phyloP scores from a whole-genome alignment of 2,797 vertebrate species.

The Melanotaenia pygmaea region DNA sequence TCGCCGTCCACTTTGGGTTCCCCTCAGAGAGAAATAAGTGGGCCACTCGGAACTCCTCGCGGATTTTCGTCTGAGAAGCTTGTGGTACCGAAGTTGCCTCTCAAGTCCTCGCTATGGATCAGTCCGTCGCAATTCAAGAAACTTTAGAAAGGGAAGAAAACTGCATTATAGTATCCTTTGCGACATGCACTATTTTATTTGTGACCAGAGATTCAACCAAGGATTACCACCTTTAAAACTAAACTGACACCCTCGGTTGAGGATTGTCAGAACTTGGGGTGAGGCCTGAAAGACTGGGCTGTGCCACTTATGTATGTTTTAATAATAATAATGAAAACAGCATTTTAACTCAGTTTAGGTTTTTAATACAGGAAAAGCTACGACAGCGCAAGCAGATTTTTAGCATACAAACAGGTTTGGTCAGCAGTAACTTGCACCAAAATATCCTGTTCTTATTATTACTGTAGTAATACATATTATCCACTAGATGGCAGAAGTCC shows the following conservation, averaged over 20 bases:
- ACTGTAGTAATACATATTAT: slow-evolving; percentile 25
- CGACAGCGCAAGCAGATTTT: neutral
- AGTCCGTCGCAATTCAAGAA: slow-evolving; percentile 92
- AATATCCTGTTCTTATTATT: slow-evolving; percentile 3
- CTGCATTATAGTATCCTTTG: slow-evolving; percentile 91
- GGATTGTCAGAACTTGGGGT: neutral
- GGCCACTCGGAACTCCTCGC: neutral
- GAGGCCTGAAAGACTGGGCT: slow-evolving; percentile 19
- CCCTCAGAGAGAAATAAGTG: slow-evolving; percentile 16
- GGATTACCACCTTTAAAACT: neutral
- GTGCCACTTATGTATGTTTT: neutral
- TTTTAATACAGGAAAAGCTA: neutral
- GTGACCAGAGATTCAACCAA: neutral
- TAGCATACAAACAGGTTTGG: neutral
- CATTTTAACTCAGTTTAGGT: too few species aligned
- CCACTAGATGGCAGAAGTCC: slow-evolving; percentile 64
- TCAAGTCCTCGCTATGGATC: slow-evolving; percentile 85
- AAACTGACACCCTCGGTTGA: neutral
- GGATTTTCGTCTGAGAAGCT: neutral
- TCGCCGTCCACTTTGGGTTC: neutral
- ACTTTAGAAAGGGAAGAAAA: slow-evolving; percentile 82
- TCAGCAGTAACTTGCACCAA: slow-evolving; percentile 30
- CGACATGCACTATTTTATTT: rapidly evolving
- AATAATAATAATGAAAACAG: neutral
- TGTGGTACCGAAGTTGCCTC: slow-evolving; percentile 24